phyloP scores from a whole-genome alignment of 2,113 vertebrate genomes.

The Hippocampus abdominalis region DNA sequence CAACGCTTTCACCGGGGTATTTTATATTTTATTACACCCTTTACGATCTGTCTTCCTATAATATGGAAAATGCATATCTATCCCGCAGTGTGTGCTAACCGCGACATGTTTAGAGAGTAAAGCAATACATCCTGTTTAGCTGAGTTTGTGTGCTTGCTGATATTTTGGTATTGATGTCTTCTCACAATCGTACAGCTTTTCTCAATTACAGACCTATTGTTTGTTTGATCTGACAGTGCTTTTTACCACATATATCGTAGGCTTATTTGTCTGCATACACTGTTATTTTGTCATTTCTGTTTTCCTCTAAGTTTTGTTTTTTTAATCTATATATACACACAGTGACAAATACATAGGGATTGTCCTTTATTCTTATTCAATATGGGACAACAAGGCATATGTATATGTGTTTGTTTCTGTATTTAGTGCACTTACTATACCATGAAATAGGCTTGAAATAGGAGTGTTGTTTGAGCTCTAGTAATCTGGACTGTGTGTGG shows the following conservation, averaged over 20 bases:
- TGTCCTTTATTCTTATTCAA: slow-evolving; percentile 64
- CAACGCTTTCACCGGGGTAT: slow-evolving; percentile 70
- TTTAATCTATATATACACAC: slow-evolving; percentile 59
- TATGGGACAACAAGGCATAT: slow-evolving; percentile 62
- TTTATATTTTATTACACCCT: slow-evolving; percentile 71
- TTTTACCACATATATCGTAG: slow-evolving; percentile 57
- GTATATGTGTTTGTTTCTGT: slow-evolving; percentile 70
- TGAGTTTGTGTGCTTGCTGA: slow-evolving; percentile 71
- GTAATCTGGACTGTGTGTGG: slow-evolving; percentile 74
- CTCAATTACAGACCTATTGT: slow-evolving; percentile 44
- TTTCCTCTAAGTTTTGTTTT: slow-evolving; percentile 45
- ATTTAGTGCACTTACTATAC: slow-evolving; percentile 78
- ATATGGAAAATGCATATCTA: slow-evolving; percentile 70
- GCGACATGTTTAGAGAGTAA: slow-evolving; percentile 70
- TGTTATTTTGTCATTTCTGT: slow-evolving; percentile 67
- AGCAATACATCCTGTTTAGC: slow-evolving; percentile 75
- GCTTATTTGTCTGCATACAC: slow-evolving; percentile 62
- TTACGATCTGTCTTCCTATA: slow-evolving; percentile 77
- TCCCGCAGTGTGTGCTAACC: slow-evolving; percentile 66
- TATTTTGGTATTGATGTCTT: slow-evolving; percentile 68
- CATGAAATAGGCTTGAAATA: slow-evolving; percentile 79
- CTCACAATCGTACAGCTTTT: slow-evolving; percentile 60
- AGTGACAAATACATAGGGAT: slow-evolving; percentile 61
- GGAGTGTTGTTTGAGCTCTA: slow-evolving; percentile 75
- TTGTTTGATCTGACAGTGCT: slow-evolving; percentile 63